phyloP scores from a whole-genome alignment of 2,797 vertebrate genomes.

The Eidolon dupreanum region DNA sequence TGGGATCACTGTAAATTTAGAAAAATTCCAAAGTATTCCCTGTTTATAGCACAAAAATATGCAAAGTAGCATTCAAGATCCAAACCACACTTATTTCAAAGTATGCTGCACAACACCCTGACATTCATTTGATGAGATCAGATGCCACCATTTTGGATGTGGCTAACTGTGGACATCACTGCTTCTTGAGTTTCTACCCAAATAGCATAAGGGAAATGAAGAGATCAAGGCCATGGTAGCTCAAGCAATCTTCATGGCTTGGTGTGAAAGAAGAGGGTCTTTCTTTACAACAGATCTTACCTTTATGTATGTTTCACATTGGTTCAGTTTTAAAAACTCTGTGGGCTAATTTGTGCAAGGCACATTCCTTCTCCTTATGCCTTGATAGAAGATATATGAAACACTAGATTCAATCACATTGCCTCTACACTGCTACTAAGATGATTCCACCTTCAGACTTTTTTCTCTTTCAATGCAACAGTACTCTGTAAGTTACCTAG shows the following conservation, averaged over 20 bases:
- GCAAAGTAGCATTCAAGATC: not conserved
- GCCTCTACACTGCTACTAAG: not conserved
- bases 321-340: not conserved
- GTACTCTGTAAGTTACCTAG: not conserved
- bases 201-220: not conserved
- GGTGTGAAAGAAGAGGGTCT: not conserved
- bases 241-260: not conserved
- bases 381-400: not conserved
- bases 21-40: not conserved
- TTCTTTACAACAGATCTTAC: not conserved
- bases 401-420: not conserved
- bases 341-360: not conserved
- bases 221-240: not conserved
- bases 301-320: not conserved
- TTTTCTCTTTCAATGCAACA: not conserved
- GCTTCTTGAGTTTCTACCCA: not conserved
- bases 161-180: not conserved
- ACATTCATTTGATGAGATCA: not conserved
- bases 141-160: not conserved
- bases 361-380: not conserved
- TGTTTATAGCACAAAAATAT: not conserved
- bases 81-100: not conserved
- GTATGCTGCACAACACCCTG: not conserved
- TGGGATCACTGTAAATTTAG: not conserved
- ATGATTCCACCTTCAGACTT: not conserved